Conservation (phyloP, 2,888 invertebrate genomes). For the Ormyrus thymus region DNA sequence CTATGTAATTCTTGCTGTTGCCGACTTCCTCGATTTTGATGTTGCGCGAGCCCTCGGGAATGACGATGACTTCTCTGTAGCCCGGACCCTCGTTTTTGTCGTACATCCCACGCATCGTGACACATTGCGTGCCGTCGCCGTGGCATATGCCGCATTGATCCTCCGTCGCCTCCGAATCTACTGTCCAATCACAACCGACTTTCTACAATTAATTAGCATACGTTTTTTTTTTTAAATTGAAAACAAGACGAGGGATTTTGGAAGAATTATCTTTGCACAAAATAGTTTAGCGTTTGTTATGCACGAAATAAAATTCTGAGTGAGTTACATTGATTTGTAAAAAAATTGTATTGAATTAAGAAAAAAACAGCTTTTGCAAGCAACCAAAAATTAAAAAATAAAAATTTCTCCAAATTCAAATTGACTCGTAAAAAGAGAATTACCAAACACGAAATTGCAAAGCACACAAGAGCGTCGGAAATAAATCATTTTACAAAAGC, state of each 20-base stretch:
- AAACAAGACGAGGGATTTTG: too few relatives aligned
- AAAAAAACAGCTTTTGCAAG: background rate
- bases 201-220: slow-evolving; percentile 72
- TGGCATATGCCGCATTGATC: slow-evolving; percentile 83
- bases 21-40: slow-evolving; percentile 78
- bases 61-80: slow-evolving; percentile 78
- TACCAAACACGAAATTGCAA: background rate
- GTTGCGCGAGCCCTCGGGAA: slow-evolving; percentile 80
- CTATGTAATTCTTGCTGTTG: slow-evolving; percentile 75
- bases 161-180: slow-evolving; percentile 81
- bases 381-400: slow-evolving; percentile 8
- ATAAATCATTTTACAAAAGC: too few relatives aligned
- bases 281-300: too few relatives aligned
- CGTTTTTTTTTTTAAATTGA: background rate
- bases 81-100: slow-evolving; percentile 75
- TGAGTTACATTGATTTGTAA: too few relatives aligned
- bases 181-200: slow-evolving; percentile 81
- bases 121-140: slow-evolving; percentile 82
- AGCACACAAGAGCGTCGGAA: too few relatives aligned
- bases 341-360: too few relatives aligned
- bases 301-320: too few relatives aligned
- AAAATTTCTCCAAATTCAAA: background rate
- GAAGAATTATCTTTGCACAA: too few relatives aligned
- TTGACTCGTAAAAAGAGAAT: background rate
- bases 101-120: slow-evolving; percentile 78